Evolutionary conservation across 2,113 vertebrate genomes (phyloP).

Genomic region (Epinephelus lanceolatus): DNA sequence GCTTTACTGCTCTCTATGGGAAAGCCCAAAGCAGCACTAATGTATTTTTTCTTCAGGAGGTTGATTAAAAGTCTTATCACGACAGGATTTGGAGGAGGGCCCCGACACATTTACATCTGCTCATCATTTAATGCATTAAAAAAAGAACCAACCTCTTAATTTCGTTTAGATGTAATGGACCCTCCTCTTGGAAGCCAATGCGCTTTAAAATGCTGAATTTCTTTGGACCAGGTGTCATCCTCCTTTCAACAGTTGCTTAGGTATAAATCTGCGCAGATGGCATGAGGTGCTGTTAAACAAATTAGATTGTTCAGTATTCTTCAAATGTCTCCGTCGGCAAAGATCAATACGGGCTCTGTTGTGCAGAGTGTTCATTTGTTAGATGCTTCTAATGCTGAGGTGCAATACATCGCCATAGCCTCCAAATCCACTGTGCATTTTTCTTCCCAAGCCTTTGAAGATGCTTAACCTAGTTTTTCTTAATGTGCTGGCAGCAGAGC

Average conservation of each 20-base stretch:
- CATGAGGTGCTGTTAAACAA: slow-evolving; percentile 51
- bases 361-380: slow-evolving; percentile 60
- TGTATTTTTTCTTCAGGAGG: slow-evolving; percentile 66
- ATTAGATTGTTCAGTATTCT: slow-evolving; percentile 57
- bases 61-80: slow-evolving; percentile 70
- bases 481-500: slow-evolving; percentile 52
- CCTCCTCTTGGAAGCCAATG: slow-evolving; percentile 19
- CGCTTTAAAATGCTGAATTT: slow-evolving; percentile 44
- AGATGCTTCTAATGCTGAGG: slow-evolving; percentile 41
- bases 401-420: slow-evolving; percentile 46
- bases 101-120: slow-evolving; percentile 53
- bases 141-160: slow-evolving; percentile 26
- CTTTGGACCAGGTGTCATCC: slow-evolving; percentile 22
- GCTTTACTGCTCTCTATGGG: slow-evolving; percentile 62
- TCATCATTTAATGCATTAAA: slow-evolving; percentile 59
- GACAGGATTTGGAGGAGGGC: slow-evolving; percentile 48
- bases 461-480: slow-evolving; percentile 76
- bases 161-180: slow-evolving; percentile 28
- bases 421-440: slow-evolving; percentile 50
- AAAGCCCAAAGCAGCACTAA: slow-evolving; percentile 68
- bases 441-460: slow-evolving; percentile 71
- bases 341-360: slow-evolving; percentile 58
- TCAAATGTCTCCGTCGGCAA: slow-evolving; percentile 51
- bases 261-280: slow-evolving; percentile 38
- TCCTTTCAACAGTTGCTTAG: slow-evolving; percentile 20